These are phyloP conservation scores for Machaerirhynchus nigripectus DNA, from an alignment of 2,113 vertebrate species.

Conservation along the genomic window DNA sequence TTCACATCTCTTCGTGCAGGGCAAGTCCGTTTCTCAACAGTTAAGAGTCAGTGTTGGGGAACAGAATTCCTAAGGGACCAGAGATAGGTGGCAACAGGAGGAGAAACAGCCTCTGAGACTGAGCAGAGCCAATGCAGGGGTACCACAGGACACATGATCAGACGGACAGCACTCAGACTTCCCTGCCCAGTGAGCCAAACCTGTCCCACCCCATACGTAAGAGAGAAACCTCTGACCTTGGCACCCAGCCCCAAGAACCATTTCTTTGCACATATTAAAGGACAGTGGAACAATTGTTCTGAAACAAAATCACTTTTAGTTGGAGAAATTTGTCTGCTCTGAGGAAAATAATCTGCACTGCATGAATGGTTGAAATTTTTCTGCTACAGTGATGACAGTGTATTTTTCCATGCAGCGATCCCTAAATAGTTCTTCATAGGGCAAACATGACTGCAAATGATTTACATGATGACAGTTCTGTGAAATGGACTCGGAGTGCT, in stretches of 20 bases:
- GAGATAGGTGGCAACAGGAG: neutral
- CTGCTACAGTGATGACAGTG: neutral
- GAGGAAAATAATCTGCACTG: neutral
- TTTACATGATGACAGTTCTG: neutral
- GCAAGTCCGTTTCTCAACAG: neutral
- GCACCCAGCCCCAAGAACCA: neutral
- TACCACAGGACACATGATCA: neutral
- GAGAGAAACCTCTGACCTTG: neutral
- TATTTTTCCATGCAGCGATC: neutral
- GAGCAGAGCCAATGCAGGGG: neutral
- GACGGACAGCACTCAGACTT: accelerated
- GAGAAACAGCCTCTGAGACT: neutral
- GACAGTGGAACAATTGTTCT: neutral
- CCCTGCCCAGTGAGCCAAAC: too few relatives aligned
- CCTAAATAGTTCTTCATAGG: neutral
- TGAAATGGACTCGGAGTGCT: neutral
- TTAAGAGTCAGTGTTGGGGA: neutral
- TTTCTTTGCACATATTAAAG: neutral
- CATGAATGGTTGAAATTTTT: neutral
- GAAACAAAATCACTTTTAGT: neutral
- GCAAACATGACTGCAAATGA: neutral
- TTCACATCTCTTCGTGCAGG: neutral
- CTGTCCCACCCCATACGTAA: neutral
- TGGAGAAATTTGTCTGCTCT: neutral
- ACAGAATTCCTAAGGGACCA: neutral